Evolutionary conservation across 1,140 invertebrate genomes (phyloP), one percentile per base, ranked within the genome.

Genomic region (Sycobia sp.): DNA sequence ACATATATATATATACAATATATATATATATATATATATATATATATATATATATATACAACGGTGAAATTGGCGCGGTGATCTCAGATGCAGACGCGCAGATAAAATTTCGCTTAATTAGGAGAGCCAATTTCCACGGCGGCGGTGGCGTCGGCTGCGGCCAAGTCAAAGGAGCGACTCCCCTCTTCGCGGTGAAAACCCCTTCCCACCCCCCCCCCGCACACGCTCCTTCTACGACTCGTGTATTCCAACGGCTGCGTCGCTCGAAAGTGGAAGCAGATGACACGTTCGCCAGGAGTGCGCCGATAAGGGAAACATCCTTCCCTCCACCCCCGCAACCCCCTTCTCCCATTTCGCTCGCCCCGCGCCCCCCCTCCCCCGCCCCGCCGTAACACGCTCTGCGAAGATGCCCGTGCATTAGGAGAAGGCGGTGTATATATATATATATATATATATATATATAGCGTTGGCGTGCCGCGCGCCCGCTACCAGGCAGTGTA

Each of bases 261-360:
- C 23, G 23, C 44, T 32, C 32, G n/a, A n/a, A 46, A 57, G 41
- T 27, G 32, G 36, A 57, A 65, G 55, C 62, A 65, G 62, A 58
- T 65, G 62, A 65, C 62, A 65, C 62, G 62, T 65, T 58, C 62
- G 41, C 62, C 62, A 65, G 53, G 62, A 58, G 55, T 65, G 39
- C 55, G 62, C 62, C 59, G 62, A 65, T 65, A 65, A 65, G 62
- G 22, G 5, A 64, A 64, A n/a, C n/a, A n/a, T n/a, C n/a, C n/a
- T n/a, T n/a, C n/a, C n/a, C 34, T 34, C 16, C 7, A n/a, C n/a
- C n/a, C n/a, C n/a, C n/a, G n/a, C n/a, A n/a, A n/a, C n/a, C n/a
- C n/a, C n/a, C n/a, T n/a, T n/a, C n/a, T n/a, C n/a, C n/a, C n/a
- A n/a, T n/a, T n/a, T n/a, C n/a, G n/a, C 13, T 23, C 18, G 4